Evolutionary conservation across 2,888 invertebrate species (phyloP).

Genomic region (Trissolcus brochymenae): DNA sequence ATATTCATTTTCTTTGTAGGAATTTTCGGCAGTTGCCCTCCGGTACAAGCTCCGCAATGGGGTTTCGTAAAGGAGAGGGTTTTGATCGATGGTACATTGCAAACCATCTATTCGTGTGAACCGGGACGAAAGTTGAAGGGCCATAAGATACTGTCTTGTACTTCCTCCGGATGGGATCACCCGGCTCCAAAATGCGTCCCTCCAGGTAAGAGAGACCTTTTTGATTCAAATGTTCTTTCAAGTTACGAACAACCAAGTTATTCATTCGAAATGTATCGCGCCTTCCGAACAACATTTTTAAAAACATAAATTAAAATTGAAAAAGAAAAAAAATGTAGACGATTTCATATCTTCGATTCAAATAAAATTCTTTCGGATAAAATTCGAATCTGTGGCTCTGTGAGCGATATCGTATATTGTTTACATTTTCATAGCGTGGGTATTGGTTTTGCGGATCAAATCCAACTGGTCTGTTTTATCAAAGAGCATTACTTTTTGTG

Average conservation of each 20-base stretch:
- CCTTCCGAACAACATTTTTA: no score
- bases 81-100: slow-evolving; percentile 67
- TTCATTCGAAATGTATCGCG: slow-evolving; percentile 5
- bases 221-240: slow-evolving; percentile 21
- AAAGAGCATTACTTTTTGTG: no score
- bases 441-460: no score
- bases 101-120: slow-evolving; percentile 70
- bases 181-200: slow-evolving; percentile 68
- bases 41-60: slow-evolving; percentile 66
- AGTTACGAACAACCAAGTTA: slow-evolving; percentile 8
- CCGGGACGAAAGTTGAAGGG: slow-evolving; percentile 68
- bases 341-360: background rate
- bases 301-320: no score
- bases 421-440: no score
- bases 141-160: slow-evolving; percentile 70
- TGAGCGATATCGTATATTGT: background rate
- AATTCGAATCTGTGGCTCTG: background rate
- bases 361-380: background rate
- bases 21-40: slow-evolving; percentile 64
- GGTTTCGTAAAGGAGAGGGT: slow-evolving; percentile 66
- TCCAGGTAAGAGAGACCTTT: slow-evolving; percentile 61
- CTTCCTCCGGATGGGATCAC: slow-evolving; percentile 67
- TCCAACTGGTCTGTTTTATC: no score
- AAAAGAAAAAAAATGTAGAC: no score
- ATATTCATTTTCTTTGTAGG: slow-evolving; percentile 30